A percentile compares a stretch with the other conserved stretches of the same genome.
phyloP scores from a whole-genome alignment of 1,140 invertebrate species.

The Glossosoma conforme region DNA sequence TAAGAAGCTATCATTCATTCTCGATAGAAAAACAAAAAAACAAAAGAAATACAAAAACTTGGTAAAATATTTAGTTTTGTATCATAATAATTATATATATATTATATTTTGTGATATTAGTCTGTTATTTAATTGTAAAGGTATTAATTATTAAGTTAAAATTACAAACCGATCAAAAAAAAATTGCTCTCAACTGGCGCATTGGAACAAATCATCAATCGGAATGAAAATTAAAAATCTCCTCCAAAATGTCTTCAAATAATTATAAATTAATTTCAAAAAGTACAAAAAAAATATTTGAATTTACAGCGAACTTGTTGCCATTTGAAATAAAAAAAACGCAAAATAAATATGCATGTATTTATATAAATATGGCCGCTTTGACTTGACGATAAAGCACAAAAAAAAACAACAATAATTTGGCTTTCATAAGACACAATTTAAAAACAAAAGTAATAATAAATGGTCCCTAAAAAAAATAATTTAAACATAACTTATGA shows the following conservation, averaged over 20 bases:
- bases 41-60: conserved; percentile 8
- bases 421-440: too few relatives aligned
- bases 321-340: not conserved
- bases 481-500: too few relatives aligned
- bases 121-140: conserved; percentile 13
- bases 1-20: conserved; percentile 9
- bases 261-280: not conserved
- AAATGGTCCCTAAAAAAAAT: too few relatives aligned
- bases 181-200: conserved; percentile 4
- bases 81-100: conserved; percentile 9
- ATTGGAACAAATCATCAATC: not conserved
- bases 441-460: too few relatives aligned
- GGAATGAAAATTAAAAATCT: conserved; percentile 12
- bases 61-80: too few relatives aligned
- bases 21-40: conserved; percentile 9
- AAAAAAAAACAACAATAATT: too few relatives aligned
- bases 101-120: conserved; percentile 12
- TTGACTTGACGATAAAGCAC: not conserved
- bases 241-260: conserved; percentile 7
- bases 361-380: not conserved
- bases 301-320: not conserved
- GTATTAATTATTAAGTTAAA: conserved; percentile 4
- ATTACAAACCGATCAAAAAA: not conserved
- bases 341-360: not conserved
- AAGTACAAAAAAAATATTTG: not conserved